These are phyloP conservation scores for Pseudomyrmex concolor DNA, from an alignment of 1,140 invertebrate species.

Conservation along the genomic window DNA sequence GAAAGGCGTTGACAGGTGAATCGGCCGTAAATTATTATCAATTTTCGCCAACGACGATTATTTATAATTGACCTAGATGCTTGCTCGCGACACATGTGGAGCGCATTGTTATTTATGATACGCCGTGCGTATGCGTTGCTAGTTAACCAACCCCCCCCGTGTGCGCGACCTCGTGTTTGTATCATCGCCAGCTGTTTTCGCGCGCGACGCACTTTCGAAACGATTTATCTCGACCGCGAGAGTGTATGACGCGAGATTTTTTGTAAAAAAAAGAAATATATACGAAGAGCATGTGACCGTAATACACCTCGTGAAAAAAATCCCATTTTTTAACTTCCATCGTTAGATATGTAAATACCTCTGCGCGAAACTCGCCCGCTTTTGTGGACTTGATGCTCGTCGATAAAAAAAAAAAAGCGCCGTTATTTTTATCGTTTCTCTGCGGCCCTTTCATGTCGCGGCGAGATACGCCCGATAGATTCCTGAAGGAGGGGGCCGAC, in stretches of 20 bases:
- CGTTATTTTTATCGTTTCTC: neutral
- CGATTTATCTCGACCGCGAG: slow-evolving; percentile 3
- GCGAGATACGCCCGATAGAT: slow-evolving; percentile 31
- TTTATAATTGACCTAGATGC: slow-evolving; percentile 59
- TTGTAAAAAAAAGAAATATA: neutral
- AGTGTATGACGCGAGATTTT: slow-evolving; percentile 1
- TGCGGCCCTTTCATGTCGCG: neutral
- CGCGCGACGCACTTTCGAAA: slow-evolving; percentile 16
- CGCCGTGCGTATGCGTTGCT: neutral
- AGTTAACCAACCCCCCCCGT: neutral
- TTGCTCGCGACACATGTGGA: slow-evolving; percentile 40
- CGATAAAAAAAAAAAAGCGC: neutral
- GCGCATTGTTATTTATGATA: slow-evolving; percentile 54
- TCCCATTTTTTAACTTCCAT: neutral
- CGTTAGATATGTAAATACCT: neutral
- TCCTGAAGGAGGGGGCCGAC: neutral
- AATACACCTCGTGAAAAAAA: neutral
- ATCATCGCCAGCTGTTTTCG: slow-evolving; percentile 22
- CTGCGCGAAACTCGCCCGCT: neutral
- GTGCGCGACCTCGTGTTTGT: neutral
- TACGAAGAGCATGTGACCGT: neutral
- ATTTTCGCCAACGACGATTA: slow-evolving; percentile 52
- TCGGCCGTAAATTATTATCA: slow-evolving; percentile 57
- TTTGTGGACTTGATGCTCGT: neutral
- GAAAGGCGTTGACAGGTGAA: slow-evolving; percentile 50